Conservation (phyloP, 2,113 vertebrate genomes). For the Anhinga anhinga region DNA sequence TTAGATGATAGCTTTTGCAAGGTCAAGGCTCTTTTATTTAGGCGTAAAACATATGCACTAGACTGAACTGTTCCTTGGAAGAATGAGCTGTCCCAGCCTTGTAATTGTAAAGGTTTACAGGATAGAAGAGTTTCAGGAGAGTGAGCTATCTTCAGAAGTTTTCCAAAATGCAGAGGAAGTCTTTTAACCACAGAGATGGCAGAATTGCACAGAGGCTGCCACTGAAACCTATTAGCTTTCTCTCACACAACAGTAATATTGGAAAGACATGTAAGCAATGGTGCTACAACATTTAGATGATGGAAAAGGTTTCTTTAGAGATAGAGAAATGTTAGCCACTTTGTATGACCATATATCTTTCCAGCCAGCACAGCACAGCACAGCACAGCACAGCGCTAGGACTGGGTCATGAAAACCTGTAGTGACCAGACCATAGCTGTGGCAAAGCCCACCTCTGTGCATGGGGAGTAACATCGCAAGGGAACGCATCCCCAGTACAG, state of each 20-base stretch:
- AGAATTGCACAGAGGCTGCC: background rate
- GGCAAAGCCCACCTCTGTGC: background rate
- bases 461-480: fast-evolving
- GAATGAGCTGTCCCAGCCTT: background rate
- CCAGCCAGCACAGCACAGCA: background rate
- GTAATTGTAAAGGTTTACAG: background rate
- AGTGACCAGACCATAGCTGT: background rate
- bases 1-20: background rate
- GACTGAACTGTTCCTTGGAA: background rate
- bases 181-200: background rate
- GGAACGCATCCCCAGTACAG: fast-evolving
- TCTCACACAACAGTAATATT: background rate
- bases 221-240: background rate
- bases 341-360: background rate
- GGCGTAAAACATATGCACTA: background rate
- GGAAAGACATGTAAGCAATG: background rate
- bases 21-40: background rate
- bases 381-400: background rate
- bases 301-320: background rate
- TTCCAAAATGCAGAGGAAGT: background rate
- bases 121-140: background rate
- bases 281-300: background rate
- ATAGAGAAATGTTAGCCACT: background rate
- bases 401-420: background rate
- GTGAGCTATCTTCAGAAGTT: background rate